These are phyloP conservation scores for Amblyjoppa fuscipennis DNA, from an alignment of 2,888 invertebrate species.

Conservation along the genomic window DNA sequence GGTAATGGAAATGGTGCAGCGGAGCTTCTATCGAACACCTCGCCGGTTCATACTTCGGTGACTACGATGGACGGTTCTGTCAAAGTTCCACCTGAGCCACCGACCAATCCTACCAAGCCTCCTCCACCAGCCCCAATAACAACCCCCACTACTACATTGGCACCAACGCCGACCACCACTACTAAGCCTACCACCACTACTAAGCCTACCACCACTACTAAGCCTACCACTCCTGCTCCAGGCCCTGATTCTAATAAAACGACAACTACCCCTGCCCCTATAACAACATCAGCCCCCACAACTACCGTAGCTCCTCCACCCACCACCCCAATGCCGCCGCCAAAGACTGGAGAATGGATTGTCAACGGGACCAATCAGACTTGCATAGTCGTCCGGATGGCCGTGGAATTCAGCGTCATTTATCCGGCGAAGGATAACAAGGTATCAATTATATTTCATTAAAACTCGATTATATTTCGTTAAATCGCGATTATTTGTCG, in stretches of 20 bases:
- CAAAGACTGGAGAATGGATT: constrained; percentile 86
- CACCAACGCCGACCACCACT: constrained; percentile 20
- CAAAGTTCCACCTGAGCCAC: neutral
- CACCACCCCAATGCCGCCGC: constrained; percentile 78
- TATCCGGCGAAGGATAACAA: constrained; percentile 85
- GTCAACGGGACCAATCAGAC: constrained; percentile 86
- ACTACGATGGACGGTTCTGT: neutral
- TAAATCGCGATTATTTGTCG: constrained; percentile 10
- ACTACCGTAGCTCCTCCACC: constrained; percentile 77
- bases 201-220: neutral
- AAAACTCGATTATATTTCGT: constrained; percentile 4
- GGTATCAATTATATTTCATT: constrained; percentile 69
- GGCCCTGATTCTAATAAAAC: constrained; percentile 22
- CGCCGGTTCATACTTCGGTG: neutral
- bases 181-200: constrained; percentile 12
- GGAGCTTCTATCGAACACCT: neutral
- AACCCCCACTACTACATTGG: constrained; percentile 17
- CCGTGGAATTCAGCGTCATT: constrained; percentile 88
- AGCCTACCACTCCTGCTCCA: neutral
- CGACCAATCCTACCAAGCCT: neutral
- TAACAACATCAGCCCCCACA: constrained; percentile 34
- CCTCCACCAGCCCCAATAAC: neutral
- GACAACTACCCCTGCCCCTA: neutral
- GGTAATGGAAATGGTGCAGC: constrained; percentile 26
- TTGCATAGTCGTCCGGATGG: constrained; percentile 90